Evolutionary conservation across 1,140 invertebrate species (phyloP).

Genomic region (Dufourea novaeangliae): DNA sequence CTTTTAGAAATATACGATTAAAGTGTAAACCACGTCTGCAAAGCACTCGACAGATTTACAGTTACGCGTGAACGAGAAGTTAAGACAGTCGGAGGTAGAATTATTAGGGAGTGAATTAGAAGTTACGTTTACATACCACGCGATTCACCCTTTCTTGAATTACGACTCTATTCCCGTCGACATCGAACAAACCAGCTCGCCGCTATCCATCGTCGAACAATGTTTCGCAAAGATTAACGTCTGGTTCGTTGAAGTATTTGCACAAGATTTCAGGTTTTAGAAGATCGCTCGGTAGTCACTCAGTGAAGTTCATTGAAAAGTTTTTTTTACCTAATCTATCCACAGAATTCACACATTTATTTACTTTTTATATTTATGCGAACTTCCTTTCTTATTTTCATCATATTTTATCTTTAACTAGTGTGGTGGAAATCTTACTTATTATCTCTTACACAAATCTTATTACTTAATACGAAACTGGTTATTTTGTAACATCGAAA

Average conservation of each 20-base stretch:
- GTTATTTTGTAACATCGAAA: no score
- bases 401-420: no score
- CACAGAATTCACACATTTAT: no score
- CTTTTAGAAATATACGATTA: background rate
- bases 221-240: conserved; percentile 24
- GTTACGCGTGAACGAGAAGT: background rate
- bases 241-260: conserved; percentile 41
- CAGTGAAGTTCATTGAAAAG: no score
- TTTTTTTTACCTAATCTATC: no score
- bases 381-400: no score
- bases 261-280: conserved; percentile 10
- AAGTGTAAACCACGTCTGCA: background rate
- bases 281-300: conserved; percentile 15
- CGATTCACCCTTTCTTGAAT: background rate
- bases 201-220: background rate
- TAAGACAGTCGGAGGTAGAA: background rate
- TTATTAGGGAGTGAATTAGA: background rate
- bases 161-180: background rate
- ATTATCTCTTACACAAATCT: no score
- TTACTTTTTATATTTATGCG: no score
- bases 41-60: background rate
- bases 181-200: conserved; percentile 13
- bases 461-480: no score
- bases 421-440: no score
- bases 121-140: conserved; percentile 3